Base-by-base conservation (phyloP, 2,797 vertebrate genomes). In the Gorsachius magnificus region DNA sequence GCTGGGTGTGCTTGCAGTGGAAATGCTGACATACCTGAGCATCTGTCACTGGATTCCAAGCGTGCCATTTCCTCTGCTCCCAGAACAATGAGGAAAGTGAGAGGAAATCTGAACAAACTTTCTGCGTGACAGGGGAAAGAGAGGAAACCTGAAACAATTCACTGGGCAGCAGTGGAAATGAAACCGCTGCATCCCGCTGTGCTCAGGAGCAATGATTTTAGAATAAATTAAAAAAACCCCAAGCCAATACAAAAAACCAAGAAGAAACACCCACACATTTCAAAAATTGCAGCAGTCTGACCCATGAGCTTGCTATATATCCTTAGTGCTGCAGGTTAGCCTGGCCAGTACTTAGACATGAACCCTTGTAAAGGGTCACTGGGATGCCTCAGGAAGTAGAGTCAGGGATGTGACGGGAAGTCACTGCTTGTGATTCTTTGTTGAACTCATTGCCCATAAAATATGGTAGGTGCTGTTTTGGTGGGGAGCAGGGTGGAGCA, bases 41-140 rank as follows among this genome's bases (percentile, higher is more conserved):
- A 74, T 94, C 89, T 91, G 38, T 88, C 91, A 70, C 66, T 93
- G 58, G n/a, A 76, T 86, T 91, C 90, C 75, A 76, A 89, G 45
- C 0, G 0, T 91, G 93, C 88, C 51, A 78, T 95, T 97, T 98
- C 97, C 97, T 97, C 89, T 95, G 35, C 58, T 91, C 65, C 43
- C 75, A 96, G 93, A 97, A 97, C 96, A 98, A 97, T 97, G 93
- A 93, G 92, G 87, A 97, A 96, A 86, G 91, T 78, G 84, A 93
- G 91, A 96, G 97, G 96, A 98, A 97, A 95, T 96, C 83, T 11
- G 28, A 97, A 97, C 51, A 87, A 97, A 96, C 41, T 53, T 65
- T 77, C 83, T 90, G 71, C 3, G 4, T 91, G 78, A 91, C 79
- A 92, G 46, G 20, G 80, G 87, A 86, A 89, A 76, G 54, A 90